Evolutionary conservation across 2,888 invertebrate genomes (phyloP).

Genomic region (Calameuta pallipes): DNA sequence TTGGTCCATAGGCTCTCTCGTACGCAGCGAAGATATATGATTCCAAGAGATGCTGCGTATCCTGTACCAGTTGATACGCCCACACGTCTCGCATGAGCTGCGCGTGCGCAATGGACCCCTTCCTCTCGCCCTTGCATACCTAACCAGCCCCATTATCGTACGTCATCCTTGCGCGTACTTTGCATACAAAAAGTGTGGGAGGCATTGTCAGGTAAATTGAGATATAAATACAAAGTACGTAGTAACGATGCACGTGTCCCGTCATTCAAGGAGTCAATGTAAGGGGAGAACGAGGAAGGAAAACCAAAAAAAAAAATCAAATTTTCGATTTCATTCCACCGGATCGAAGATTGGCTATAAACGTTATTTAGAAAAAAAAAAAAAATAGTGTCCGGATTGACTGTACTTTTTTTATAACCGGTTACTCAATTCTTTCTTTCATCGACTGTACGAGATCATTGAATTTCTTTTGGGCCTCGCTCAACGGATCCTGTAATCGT

Average conservation of each 20-base stretch:
- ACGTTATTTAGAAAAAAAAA: too few species aligned
- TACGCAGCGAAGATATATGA: not conserved
- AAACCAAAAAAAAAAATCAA: not conserved
- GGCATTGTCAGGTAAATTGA: slow-evolving; percentile 41
- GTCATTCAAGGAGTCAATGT: not conserved
- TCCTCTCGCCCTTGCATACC: not conserved
- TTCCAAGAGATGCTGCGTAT: not conserved
- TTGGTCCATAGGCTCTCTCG: not conserved
- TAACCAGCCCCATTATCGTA: slow-evolving; percentile 25
- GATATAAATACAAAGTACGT: slow-evolving; percentile 31
- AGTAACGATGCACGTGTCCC: not conserved
- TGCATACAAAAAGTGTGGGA: slow-evolving; percentile 40
- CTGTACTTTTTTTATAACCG: too few species aligned
- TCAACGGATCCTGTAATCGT: not conserved
- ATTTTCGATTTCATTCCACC: too few species aligned
- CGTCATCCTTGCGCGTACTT: slow-evolving; percentile 28
- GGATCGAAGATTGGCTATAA: too few species aligned
- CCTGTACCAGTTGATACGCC: not conserved
- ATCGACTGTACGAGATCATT: too few species aligned
- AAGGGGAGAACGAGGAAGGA: not conserved
- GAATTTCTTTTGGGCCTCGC: too few species aligned
- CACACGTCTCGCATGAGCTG: not conserved
- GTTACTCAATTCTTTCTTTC: too few species aligned
- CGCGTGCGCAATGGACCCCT: not conserved
- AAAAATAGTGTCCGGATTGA: too few species aligned